Conservation (phyloP, 2,113 vertebrate genomes). For the Thomomys bottae region DNA sequence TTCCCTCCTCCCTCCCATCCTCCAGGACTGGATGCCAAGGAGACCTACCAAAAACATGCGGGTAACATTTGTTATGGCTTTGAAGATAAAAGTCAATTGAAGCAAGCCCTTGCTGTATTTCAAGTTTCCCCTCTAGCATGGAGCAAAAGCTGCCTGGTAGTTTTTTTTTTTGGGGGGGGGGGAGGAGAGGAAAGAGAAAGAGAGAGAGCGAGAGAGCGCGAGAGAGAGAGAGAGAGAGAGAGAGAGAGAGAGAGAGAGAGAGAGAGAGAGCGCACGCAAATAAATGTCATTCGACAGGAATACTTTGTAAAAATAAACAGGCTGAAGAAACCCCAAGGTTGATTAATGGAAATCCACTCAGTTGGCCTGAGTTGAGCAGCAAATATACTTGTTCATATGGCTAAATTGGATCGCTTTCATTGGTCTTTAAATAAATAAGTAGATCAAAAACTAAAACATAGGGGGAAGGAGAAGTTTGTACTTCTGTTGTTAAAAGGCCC, state of each 20-base stretch:
- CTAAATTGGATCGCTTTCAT: constrained; percentile 67
- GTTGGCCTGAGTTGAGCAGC: constrained; percentile 61
- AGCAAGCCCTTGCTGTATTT: constrained; percentile 82
- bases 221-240: neutral
- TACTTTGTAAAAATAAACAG: constrained; percentile 83
- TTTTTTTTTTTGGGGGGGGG: constrained; percentile 59
- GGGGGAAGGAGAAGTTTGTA: constrained; percentile 1
- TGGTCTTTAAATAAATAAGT: constrained; percentile 65
- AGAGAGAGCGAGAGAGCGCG: too few relatives aligned
- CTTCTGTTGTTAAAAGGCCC: constrained; percentile 51
- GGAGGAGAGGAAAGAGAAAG: neutral
- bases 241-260: neutral
- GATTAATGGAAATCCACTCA: constrained; percentile 74
- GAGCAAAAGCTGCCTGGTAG: constrained; percentile 74
- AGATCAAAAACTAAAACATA: constrained; percentile 49
- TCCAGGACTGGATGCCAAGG: constrained; percentile 78
- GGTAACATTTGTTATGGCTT: constrained; percentile 83
- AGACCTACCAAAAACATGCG: constrained; percentile 77
- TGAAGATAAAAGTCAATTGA: constrained; percentile 86
- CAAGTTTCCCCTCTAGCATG: constrained; percentile 80
- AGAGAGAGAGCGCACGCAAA: constrained; percentile 71
- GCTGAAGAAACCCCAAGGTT: constrained; percentile 74
- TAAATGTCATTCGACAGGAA: constrained; percentile 80
- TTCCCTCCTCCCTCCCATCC: constrained; percentile 72
- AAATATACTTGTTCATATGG: constrained; percentile 75